A percentile compares a stretch with the other conserved stretches of the same genome.
Conservation (phyloP, 1,140 invertebrate species). For the Drosophila tropicalis region DNA sequence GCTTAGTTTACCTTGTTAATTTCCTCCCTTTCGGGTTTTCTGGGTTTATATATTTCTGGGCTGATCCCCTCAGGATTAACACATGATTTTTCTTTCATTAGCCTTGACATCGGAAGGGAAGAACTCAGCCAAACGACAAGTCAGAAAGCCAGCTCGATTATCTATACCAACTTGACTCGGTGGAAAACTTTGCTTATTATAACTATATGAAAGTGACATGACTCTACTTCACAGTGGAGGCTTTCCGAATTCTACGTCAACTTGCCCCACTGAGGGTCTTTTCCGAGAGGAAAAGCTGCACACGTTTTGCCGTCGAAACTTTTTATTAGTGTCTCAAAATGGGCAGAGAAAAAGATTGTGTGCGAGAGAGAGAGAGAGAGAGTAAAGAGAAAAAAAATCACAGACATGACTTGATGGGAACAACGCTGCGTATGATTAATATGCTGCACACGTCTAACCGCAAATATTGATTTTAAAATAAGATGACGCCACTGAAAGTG, state of each 20-base stretch:
- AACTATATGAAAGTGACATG: constrained; percentile 71
- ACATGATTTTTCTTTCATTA: constrained; percentile 70
- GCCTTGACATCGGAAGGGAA: constrained; percentile 58
- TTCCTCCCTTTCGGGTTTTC: constrained; percentile 17
- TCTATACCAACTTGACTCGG: constrained; percentile 21
- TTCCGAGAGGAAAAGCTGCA: constrained; percentile 43
- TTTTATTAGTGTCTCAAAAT: constrained; percentile 73
- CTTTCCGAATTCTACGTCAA: constrained; percentile 7
- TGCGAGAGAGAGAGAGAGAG: neutral
- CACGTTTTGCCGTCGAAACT: constrained; percentile 73
- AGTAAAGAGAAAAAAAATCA: constrained; percentile 50
- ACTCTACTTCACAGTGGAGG: constrained; percentile 55
- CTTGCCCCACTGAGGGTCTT: neutral
- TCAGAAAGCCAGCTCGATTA: constrained; percentile 45
- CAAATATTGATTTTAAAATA: constrained; percentile 82
- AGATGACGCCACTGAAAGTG: constrained; percentile 69
- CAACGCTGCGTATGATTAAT: constrained; percentile 76
- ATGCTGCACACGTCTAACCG: constrained; percentile 68
- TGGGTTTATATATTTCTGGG: neutral
- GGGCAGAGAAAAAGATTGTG: constrained; percentile 8
- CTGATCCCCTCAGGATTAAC: constrained; percentile 39
- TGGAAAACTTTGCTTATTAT: constrained; percentile 77
- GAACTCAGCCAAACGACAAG: neutral
- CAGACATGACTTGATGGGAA: constrained; percentile 60
- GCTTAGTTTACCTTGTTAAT: constrained; percentile 11